Evolutionary conservation across 2,797 vertebrate genomes (phyloP).

Genomic region (Pantherophis alleghaniensis): DNA sequence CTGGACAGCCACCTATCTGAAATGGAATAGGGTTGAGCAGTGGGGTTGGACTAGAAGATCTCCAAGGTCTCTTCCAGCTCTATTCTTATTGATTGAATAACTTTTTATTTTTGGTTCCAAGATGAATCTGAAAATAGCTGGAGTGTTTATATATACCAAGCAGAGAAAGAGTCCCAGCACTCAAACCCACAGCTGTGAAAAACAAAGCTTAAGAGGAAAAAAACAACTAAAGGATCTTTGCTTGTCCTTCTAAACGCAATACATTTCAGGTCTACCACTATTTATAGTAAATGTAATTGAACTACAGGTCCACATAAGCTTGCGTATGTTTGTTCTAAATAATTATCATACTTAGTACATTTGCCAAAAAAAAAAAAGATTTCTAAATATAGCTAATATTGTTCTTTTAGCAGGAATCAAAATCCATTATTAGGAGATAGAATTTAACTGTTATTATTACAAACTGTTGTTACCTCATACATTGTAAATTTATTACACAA

Average conservation of each 20-base stretch:
- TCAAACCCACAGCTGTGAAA: constrained; percentile 67
- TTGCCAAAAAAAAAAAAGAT: neutral
- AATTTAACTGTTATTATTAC: neutral
- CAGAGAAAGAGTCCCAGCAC: constrained; percentile 55
- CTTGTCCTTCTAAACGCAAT: constrained; percentile 26
- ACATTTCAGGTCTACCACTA: constrained; percentile 19
- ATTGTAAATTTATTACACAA: neutral
- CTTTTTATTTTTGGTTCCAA: constrained; percentile 60
- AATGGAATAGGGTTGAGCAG: no score
- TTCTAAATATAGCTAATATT: neutral
- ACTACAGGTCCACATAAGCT: constrained; percentile 20
- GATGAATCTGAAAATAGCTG: constrained; percentile 76
- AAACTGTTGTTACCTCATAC: neutral
- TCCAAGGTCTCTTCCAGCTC: no score
- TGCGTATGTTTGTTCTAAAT: neutral
- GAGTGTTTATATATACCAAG: constrained; percentile 53
- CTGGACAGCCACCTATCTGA: no score
- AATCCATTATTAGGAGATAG: neutral
- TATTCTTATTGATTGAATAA: neutral
- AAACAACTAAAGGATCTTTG: constrained; percentile 1
- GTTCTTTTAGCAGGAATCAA: neutral
- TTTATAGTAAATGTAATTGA: constrained; percentile 6
- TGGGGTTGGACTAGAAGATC: no score
- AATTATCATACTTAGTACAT: neutral
- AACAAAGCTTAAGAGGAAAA: constrained; percentile 32